Evolutionary conservation across 2,113 vertebrate genomes (phyloP), one percentile per base, ranked within the genome.

Genomic region (Hystrix brachyura): DNA sequence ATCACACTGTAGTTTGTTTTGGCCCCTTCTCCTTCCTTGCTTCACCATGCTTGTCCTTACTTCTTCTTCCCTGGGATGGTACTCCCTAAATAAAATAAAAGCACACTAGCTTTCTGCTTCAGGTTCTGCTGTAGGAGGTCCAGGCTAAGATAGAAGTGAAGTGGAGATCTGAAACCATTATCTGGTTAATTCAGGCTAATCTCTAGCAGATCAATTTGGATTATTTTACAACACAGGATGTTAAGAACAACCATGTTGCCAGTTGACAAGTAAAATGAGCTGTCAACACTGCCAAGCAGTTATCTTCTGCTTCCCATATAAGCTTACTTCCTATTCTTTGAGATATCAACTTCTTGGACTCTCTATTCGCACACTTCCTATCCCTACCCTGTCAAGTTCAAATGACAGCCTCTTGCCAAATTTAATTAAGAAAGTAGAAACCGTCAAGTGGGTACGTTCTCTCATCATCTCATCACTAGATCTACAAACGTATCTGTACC

Each of bases 381-480:
- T 46, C 67, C 55, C 29, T 29, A 19, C 2, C 0, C 29, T 43
- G 27, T 64, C 57, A 27, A 8, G 5, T 88, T 91, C 82, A 86
- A 65, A 46, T 21, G 43, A 85, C 25, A 53, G 19, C 6, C 29
- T 12, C 51, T 91, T 71, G 87, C 71, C 65, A 76, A 48, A 85
- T 85, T 97, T 87, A 90, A 87, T 23, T 81, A 55, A 82, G 92
- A 90, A 96, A 94, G 78, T 7, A 88, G 91, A 91, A 71, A 29
- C 85, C 17, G 72, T 80, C 94, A 76, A 64, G 69, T 17, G 11
- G 34, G 32, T 7, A 32, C 19, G 8, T 51, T 23, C 13, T 76
- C 78, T 67, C 65, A 5, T 55, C 29, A 83, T 76, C 85, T 65
- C 78, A 86, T 86, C 88, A 9, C 23, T 11, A 38, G 32, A 80